These are phyloP conservation scores for Sympetrum striolatum DNA, from an alignment of 2,888 invertebrate genomes.

Conservation along the genomic window DNA sequence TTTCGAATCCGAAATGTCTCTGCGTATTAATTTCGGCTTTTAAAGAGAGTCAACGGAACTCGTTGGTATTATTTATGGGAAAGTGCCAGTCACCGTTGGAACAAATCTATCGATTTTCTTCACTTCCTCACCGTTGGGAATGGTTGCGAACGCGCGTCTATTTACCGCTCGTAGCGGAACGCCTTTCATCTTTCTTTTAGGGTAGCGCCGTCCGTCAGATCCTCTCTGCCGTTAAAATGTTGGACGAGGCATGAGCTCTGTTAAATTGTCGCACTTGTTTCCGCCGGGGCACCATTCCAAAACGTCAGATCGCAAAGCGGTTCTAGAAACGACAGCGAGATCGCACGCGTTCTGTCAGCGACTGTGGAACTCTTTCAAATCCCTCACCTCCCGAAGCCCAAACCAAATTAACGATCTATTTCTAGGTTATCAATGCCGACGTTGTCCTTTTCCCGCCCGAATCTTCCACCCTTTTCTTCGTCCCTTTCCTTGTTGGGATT, in stretches of 20 bases:
- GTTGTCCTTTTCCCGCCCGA: background rate
- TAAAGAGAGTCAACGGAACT: background rate
- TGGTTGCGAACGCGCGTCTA: background rate
- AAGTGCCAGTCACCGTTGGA: conserved; percentile 34
- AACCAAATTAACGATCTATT: background rate
- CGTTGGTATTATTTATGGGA: conserved; percentile 5
- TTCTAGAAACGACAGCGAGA: background rate
- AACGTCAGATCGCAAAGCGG: background rate
- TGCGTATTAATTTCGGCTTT: background rate
- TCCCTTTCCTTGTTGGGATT: background rate
- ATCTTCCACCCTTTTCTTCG: background rate
- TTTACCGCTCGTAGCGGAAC: background rate
- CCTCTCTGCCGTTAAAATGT: background rate
- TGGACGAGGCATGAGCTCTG: background rate
- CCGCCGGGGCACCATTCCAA: background rate
- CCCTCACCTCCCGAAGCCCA: background rate
- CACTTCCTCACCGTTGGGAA: background rate
- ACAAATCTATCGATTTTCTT: background rate
- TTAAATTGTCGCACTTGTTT: background rate
- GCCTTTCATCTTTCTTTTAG: background rate
- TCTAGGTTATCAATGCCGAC: background rate
- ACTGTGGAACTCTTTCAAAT: background rate
- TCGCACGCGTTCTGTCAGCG: background rate
- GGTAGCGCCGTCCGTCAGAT: background rate
- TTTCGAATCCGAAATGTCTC: background rate